phyloP scores from a whole-genome alignment of 2,888 invertebrate species.

The Hermaeophaga mercurialis region DNA sequence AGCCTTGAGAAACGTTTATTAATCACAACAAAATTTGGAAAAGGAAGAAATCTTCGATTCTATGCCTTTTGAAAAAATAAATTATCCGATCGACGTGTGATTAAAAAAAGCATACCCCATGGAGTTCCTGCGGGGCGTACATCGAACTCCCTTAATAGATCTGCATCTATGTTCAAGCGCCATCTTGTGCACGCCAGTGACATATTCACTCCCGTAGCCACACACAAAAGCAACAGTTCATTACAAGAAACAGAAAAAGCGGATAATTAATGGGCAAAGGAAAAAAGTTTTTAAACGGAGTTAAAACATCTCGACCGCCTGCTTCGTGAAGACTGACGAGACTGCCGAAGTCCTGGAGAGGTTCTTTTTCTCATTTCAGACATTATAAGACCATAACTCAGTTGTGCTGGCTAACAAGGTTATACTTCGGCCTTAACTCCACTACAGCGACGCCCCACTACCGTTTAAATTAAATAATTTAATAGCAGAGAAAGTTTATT shows the following conservation, averaged over 20 bases:
- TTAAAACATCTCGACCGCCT: constrained; percentile 44
- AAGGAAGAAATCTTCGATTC: too few species aligned
- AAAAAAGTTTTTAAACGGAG: constrained; percentile 24
- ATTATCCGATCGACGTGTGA: too few species aligned
- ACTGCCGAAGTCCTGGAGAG: constrained; percentile 50
- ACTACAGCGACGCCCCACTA: constrained; percentile 51
- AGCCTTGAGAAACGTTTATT: too few species aligned
- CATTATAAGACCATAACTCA: constrained; percentile 60
- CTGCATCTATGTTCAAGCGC: not conserved
- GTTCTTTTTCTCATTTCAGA: constrained; percentile 56
- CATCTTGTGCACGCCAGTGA: constrained; percentile 12
- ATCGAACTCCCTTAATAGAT: not conserved
- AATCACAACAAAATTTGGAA: too few species aligned
- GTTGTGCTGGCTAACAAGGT: constrained; percentile 59
- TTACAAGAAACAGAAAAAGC: not conserved
- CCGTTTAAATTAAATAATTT: constrained; percentile 61
- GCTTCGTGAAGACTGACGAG: constrained; percentile 53
- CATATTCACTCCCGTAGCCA: constrained; percentile 1
- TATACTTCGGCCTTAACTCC: constrained; percentile 59
- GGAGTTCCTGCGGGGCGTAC: not conserved
- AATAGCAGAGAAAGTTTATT: constrained; percentile 61
- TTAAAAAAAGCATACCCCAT: not conserved
- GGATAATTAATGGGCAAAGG: not conserved
- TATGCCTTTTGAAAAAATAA: too few species aligned
- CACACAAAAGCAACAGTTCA: constrained; percentile 6